Conservation (phyloP, 2,888 invertebrate genomes). For the Escarpia spicata region DNA sequence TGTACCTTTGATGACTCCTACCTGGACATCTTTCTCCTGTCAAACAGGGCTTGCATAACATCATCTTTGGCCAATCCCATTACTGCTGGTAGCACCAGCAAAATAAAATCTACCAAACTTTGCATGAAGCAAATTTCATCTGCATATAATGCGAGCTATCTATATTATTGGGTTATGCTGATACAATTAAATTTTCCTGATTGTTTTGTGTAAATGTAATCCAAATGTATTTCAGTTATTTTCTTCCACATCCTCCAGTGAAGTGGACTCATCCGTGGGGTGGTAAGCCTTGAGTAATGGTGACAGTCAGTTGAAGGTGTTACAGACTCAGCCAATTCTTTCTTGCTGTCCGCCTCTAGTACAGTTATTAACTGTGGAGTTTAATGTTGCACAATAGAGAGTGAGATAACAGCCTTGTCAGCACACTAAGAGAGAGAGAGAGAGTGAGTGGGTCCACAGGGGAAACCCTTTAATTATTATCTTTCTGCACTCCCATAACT, state of each 20-base stretch:
- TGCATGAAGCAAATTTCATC: neutral
- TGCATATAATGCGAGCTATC: neutral
- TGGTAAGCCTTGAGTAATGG: constrained; percentile 14
- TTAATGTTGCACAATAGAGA: neutral
- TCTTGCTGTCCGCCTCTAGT: constrained; percentile 1
- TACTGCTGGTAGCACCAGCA: neutral
- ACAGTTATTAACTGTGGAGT: constrained; percentile 4
- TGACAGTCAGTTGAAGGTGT: neutral
- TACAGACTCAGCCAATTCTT: neutral
- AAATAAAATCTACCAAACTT: neutral
- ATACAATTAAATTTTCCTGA: neutral
- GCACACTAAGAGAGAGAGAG: neutral
- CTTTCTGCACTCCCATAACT: neutral
- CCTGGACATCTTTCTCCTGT: neutral
- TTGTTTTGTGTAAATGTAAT: neutral
- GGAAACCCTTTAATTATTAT: constrained; percentile 1
- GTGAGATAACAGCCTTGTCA: neutral
- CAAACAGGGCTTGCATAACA: neutral
- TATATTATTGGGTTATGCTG: neutral
- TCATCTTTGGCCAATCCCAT: neutral
- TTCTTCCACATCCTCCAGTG: neutral
- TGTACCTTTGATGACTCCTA: neutral
- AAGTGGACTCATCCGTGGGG: neutral
- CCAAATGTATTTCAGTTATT: neutral
- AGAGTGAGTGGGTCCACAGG: neutral